phyloP scores from a whole-genome alignment of 2,797 vertebrate species.

The Anguilla anguilla region DNA sequence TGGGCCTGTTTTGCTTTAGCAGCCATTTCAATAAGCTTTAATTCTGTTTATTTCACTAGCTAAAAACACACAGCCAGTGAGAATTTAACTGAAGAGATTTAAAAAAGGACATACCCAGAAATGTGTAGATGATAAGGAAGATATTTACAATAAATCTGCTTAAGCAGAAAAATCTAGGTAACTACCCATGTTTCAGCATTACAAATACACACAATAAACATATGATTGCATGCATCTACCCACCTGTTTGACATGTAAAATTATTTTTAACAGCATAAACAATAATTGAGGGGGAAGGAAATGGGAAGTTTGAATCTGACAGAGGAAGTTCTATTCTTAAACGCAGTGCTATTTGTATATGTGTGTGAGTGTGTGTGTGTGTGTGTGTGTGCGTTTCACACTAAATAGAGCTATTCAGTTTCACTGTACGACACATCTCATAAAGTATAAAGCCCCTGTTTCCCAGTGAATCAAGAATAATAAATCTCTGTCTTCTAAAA shows the following conservation, averaged over 20 bases:
- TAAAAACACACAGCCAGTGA: not conserved
- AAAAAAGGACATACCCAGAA: not conserved
- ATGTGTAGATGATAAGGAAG: not conserved
- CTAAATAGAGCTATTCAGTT: not conserved
- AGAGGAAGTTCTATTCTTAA: not conserved
- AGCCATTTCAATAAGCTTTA: not conserved
- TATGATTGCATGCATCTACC: not conserved
- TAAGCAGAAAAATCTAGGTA: not conserved
- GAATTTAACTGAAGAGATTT: not conserved
- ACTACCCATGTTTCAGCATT: not conserved
- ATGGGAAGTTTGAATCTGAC: not conserved
- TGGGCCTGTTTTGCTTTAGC: not conserved
- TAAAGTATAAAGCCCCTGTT: not conserved
- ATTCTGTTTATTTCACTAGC: not conserved
- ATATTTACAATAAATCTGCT: not conserved
- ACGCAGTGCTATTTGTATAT: not conserved
- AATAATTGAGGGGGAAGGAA: not conserved
- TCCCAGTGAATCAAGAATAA: not conserved
- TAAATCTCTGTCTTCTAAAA: not conserved
- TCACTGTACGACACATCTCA: not conserved
- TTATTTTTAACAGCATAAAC: conserved; percentile 5
- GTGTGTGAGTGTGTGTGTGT: too few relatives aligned
- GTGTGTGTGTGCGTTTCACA: not conserved
- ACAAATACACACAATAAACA: not conserved
- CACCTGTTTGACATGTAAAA: not conserved